Base-by-base conservation (phyloP, 2,888 invertebrate species). In the Chelonus formosanus region DNA sequence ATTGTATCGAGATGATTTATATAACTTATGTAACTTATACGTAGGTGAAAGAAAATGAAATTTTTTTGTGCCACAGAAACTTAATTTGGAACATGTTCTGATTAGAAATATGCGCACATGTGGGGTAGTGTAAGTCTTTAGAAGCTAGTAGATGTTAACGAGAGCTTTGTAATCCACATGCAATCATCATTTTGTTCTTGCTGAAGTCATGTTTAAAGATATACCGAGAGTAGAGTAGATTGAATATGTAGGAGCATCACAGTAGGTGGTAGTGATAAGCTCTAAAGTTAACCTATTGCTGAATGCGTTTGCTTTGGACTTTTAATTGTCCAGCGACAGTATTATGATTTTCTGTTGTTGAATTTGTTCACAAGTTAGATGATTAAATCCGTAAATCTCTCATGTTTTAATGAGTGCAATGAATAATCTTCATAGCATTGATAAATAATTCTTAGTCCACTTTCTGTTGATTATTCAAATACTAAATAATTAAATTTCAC, bases 101-200 rank as follows among this genome's bases (percentile, higher is more conserved):
- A 40, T 40, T 40, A 40, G 4, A 40, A 40, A 40, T 75, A 74
- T 77, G 77, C 69, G 6, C 6, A 40, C 6, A 55, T 35, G 20
- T 7, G 44, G 36, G 35, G 52, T 36, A 20, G 20, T 20, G 20
- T 20, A 20, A 20, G 20, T 20, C 20, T 20, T 20, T 20, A 20
- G 20, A 20, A 20, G 20, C 20, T 20, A 20, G 65, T 71, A 48
- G 66, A 43, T 50, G 79, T 77, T 81, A 81, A 78, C 75, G 76
- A 74, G 76, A 75, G 77, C 75, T 80, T 76, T 78, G 80, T 81
- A 82, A 81, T 80, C 80, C 78, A 76, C 78, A 77, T 76, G 80
- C 80, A 82, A 79, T 81, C 80, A 79, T 78, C 78, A 76, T 78
- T 77, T 20, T 20, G 20, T 20, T 20, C 20, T 20, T 20, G 20